phyloP scores from a whole-genome alignment of 2,888 invertebrate species.

The Lomographa bimaculata region DNA sequence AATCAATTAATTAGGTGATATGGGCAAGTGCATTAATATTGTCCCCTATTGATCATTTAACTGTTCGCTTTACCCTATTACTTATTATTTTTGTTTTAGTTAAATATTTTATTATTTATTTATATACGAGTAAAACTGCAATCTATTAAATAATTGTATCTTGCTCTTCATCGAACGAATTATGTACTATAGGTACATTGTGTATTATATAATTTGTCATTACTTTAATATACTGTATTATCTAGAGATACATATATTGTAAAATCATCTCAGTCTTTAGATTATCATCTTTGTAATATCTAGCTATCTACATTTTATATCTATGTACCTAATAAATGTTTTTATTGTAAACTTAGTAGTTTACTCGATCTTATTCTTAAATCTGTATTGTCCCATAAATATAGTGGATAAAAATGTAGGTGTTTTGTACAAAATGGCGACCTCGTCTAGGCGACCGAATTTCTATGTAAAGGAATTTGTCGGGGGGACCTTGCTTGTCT shows the following conservation, averaged over 20 bases:
- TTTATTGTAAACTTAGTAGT: conserved; percentile 77
- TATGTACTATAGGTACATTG: conserved; percentile 52
- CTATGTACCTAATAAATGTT: conserved; percentile 78
- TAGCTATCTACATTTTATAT: conserved; percentile 74
- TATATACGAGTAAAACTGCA: conserved; percentile 65
- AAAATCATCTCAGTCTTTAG: conserved; percentile 67
- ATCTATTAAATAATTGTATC: conserved; percentile 58
- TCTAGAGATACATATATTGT: conserved; percentile 34
- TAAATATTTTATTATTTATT: conserved; percentile 83
- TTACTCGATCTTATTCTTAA: conserved; percentile 73
- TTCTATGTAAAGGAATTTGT: conserved; percentile 62
- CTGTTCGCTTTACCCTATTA: conserved; percentile 79
- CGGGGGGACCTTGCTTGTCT: conserved; percentile 34
- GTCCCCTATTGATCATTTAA: conserved; percentile 78
- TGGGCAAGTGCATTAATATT: conserved; percentile 83
- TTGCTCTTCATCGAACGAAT: conserved; percentile 65
- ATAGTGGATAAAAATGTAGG: conserved; percentile 64
- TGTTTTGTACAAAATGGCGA: conserved; percentile 79
- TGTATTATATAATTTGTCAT: conserved; percentile 43
- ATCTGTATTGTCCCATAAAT: conserved; percentile 76
- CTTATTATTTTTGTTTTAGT: conserved; percentile 79
- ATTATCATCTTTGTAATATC: conserved; percentile 65
- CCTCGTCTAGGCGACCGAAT: conserved; percentile 83
- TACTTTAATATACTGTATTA: conserved; percentile 32
- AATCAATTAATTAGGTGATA: conserved; percentile 81